Base-by-base conservation (phyloP, 2,113 vertebrate genomes). In the Sclerurus mexicanus region DNA sequence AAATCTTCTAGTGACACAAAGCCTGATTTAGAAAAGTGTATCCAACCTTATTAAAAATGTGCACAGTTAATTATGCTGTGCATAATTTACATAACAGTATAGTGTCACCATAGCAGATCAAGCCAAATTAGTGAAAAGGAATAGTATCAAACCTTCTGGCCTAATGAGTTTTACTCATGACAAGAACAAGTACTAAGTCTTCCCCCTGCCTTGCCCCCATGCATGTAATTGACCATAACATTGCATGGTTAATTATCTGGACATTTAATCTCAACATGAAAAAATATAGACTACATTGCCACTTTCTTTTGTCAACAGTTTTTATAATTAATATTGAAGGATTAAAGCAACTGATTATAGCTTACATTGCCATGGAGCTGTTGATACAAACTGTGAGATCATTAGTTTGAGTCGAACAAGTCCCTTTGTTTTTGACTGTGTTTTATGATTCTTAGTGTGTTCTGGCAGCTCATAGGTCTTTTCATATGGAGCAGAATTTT, bases 51-150 rank as follows among this genome's bases (percentile, higher is more conserved):
- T 89, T 94, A 83, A 89, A 92, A 95, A 87, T 87, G n/a, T 71
- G 72, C 82, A 76, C 31, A 64, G 39, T 37, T 94, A 95, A 94
- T 89, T 90, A 93, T 63, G 25, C 44, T 0, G 0, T 78, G 31
- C 37, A 81, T 39, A 89, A 82, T 93, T 95, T 89, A 47, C 67
- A 66, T 80, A 79, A 76, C 52, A 91, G 40, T 62, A 60, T 39
- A 84, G 44, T 72, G 90, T 91, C 89, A 77, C 72, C 42, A 58
- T 56, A 76, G 86, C 46, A 90, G 80, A 90, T 88, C 71, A 74
- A 87, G 50, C 39, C 69, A 93, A 92, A 83, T 88, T 90, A 87
- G 60, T 72, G 60, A 73, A 87, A 96, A 92, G 63, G 55, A 90
- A 60, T 44, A 71, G 50, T 28, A 81, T 16, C 27, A 59, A 71